A percentile compares a stretch with the other conserved stretches of the same genome.
phyloP scores from a whole-genome alignment of 2,888 invertebrate species.

The Autographa gamma region DNA sequence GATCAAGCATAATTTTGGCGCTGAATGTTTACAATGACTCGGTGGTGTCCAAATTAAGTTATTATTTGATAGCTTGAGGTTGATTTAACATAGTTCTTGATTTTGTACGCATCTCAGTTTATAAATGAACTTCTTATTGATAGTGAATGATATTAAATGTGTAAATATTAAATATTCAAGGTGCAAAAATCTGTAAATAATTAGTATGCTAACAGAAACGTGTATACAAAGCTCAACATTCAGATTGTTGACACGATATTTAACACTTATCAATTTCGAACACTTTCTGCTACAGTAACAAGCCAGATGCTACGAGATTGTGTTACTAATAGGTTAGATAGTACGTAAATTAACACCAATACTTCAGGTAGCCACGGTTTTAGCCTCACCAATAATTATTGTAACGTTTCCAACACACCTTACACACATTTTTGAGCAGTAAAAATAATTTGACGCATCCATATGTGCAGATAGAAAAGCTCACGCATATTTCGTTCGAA shows the following conservation, averaged over 20 bases:
- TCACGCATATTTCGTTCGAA: conserved; percentile 25
- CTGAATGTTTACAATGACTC: conserved; percentile 24
- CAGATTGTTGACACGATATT: conserved; percentile 9
- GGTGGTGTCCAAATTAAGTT: conserved; percentile 29
- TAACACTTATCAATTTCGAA: neutral
- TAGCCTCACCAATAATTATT: neutral
- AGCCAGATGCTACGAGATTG: conserved; percentile 6
- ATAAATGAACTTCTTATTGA: no score
- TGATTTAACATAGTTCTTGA: neutral
- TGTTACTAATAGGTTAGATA: neutral
- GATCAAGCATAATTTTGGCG: conserved; percentile 10
- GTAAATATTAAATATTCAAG: conserved; percentile 25
- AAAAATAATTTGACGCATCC: conserved; percentile 23
- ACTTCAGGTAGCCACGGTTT: neutral
- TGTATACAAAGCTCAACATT: neutral
- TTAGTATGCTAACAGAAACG: conserved; percentile 35
- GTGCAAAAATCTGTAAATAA: conserved; percentile 9
- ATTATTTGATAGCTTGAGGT: neutral
- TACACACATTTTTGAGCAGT: neutral
- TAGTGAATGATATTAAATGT: no score
- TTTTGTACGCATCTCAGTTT: no score
- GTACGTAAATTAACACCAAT: conserved; percentile 9
- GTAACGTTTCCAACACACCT: conserved; percentile 8
- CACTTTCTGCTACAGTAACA: neutral
- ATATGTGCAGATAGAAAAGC: conserved; percentile 49